These are phyloP conservation scores for Resseliella maxima DNA, from an alignment of 2,888 invertebrate genomes.

Conservation along the genomic window DNA sequence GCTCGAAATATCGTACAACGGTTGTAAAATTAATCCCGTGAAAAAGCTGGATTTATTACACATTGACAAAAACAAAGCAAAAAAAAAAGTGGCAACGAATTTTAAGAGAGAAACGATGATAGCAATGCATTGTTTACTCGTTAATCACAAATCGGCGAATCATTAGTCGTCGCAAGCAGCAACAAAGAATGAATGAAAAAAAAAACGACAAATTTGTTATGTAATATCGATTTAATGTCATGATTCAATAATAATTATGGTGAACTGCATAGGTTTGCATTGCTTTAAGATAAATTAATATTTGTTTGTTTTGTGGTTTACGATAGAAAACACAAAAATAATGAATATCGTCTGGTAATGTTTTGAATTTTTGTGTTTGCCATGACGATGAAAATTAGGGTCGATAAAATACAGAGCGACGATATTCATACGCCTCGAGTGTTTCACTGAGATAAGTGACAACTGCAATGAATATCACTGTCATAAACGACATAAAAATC, in stretches of 20 bases:
- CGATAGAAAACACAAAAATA: neutral
- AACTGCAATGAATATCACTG: neutral
- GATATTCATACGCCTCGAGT: constrained; percentile 17
- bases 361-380: constrained; percentile 32
- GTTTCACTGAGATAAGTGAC: constrained; percentile 44
- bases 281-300: neutral
- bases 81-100: neutral
- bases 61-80: constrained; percentile 22
- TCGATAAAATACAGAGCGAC: neutral
- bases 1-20: neutral
- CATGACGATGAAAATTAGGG: neutral
- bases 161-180: neutral
- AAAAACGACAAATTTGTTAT: neutral
- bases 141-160: constrained; percentile 29
- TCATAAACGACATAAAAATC: neutral
- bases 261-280: neutral
- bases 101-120: neutral
- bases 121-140: neutral
- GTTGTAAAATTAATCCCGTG: constrained; percentile 9
- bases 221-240: constrained; percentile 33
- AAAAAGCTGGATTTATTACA: constrained; percentile 34
- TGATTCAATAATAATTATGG: neutral
- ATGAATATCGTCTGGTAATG: neutral
- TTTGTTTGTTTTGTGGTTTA: neutral
- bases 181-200: neutral